A percentile compares a stretch with the other conserved stretches of the same genome.
Evolutionary conservation across 2,113 vertebrate species (phyloP).

Genomic region (Tiliqua scincoides): DNA sequence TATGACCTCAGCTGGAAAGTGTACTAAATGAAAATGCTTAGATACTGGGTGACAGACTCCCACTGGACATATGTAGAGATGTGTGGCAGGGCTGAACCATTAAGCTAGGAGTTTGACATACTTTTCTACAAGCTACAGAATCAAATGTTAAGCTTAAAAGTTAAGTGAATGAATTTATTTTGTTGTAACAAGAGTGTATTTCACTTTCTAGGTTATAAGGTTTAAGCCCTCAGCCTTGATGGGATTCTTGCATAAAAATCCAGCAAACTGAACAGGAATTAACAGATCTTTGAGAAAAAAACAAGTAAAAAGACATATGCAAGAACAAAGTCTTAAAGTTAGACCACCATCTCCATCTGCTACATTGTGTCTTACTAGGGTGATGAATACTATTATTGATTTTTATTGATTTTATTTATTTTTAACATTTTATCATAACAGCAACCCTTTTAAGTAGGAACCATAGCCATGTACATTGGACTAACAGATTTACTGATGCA

Average conservation of each 20-base stretch:
- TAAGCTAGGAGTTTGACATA: not conserved
- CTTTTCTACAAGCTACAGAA: not conserved
- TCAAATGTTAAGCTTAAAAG: not conserved
- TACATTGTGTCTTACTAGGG: not conserved
- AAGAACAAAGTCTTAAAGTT: not conserved
- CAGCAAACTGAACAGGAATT: not conserved
- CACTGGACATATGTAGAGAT: no score
- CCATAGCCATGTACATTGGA: no score
- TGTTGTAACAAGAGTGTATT: not conserved
- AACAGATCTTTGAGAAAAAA: not conserved
- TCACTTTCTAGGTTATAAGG: not conserved
- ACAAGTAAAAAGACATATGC: not conserved
- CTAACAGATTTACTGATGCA: no score
- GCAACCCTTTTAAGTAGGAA: not conserved
- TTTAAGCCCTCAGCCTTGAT: not conserved
- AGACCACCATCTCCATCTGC: not conserved
- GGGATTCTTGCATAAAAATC: not conserved
- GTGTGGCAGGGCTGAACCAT: not conserved
- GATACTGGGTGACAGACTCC: not conserved
- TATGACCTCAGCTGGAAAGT: slow-evolving; percentile 56
- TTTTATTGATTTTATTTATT: no score
- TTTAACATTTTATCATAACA: not conserved
- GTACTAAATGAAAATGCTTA: slow-evolving; percentile 59
- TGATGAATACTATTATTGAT: not conserved
- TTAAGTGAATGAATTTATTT: fast-evolving